phyloP scores from a whole-genome alignment of 2,888 invertebrate genomes.

The Taphrorychus bicolor region DNA sequence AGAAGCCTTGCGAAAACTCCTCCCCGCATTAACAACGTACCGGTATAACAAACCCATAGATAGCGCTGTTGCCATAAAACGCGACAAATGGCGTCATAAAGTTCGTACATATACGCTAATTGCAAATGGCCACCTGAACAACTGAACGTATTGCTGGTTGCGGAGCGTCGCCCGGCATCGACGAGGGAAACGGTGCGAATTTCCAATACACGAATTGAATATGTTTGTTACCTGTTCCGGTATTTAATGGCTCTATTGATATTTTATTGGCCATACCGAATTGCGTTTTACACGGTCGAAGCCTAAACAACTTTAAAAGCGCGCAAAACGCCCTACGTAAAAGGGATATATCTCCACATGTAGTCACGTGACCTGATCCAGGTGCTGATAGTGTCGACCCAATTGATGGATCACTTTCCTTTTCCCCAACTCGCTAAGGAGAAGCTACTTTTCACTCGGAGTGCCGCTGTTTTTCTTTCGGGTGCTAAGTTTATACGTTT shows the following conservation, averaged over 20 bases:
- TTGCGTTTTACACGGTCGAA: neutral
- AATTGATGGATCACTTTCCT: slow-evolving; percentile 47
- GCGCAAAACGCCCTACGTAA: slow-evolving; percentile 10
- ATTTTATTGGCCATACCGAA: neutral
- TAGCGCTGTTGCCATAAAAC: slow-evolving; percentile 38
- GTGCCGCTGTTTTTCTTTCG: slow-evolving; percentile 2
- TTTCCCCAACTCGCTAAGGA: slow-evolving; percentile 22
- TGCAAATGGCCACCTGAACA: slow-evolving; percentile 40
- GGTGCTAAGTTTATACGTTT: neutral
- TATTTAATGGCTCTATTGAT: neutral
- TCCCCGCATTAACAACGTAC: slow-evolving; percentile 6
- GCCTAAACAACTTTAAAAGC: slow-evolving; percentile 8
- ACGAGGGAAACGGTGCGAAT: slow-evolving; percentile 11
- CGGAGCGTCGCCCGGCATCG: neutral
- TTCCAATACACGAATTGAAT: slow-evolving; percentile 12
- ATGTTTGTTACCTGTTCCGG: neutral
- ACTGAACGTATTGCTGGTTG: slow-evolving; percentile 31
- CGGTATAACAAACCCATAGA: slow-evolving; percentile 24
- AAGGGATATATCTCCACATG: slow-evolving; percentile 17
- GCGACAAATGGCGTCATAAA: slow-evolving; percentile 41
- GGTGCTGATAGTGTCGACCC: slow-evolving; percentile 49
- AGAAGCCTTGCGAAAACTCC: slow-evolving; percentile 34
- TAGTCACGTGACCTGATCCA: slow-evolving; percentile 47
- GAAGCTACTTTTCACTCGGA: slow-evolving; percentile 27
- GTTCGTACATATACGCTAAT: slow-evolving; percentile 40